A percentile compares a stretch with the other conserved stretches of the same genome.
phyloP scores from a whole-genome alignment of 2,113 vertebrate species.

The Ictalurus punctatus region DNA sequence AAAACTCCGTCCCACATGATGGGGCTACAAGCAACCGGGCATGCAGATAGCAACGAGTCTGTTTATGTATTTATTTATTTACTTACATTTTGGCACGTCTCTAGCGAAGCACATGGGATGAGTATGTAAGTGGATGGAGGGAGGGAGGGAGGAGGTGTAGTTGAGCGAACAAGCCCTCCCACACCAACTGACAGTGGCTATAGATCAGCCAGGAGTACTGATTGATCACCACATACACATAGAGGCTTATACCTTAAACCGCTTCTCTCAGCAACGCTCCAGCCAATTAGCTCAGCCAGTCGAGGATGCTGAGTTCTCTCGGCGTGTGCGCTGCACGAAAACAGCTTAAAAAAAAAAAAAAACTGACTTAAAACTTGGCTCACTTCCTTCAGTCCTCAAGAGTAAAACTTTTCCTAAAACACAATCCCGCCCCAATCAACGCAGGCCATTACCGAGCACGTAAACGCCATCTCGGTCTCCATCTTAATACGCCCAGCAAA shows the following conservation, averaged over 20 bases:
- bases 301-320: constrained; percentile 8
- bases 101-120: background rate
- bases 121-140: background rate
- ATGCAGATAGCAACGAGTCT: background rate
- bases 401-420: background rate
- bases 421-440: background rate
- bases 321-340: background rate
- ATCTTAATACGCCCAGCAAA: background rate
- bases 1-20: constrained; percentile 1
- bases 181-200: constrained; percentile 36
- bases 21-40: background rate
- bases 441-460: background rate
- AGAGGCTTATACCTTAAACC: constrained; percentile 33
- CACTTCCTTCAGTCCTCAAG: background rate
- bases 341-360: background rate
- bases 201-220: constrained; percentile 47
- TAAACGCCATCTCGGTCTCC: background rate
- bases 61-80: too few relatives aligned
- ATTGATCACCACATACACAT: constrained; percentile 48
- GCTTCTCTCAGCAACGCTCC: constrained; percentile 43
- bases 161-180: constrained; percentile 19
- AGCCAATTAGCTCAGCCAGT: constrained; percentile 46
- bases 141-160: background rate
- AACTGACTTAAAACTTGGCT: background rate
- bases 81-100: background rate